Evolutionary conservation across 2,888 invertebrate species (phyloP).

Genomic region (Orgyia antiqua): DNA sequence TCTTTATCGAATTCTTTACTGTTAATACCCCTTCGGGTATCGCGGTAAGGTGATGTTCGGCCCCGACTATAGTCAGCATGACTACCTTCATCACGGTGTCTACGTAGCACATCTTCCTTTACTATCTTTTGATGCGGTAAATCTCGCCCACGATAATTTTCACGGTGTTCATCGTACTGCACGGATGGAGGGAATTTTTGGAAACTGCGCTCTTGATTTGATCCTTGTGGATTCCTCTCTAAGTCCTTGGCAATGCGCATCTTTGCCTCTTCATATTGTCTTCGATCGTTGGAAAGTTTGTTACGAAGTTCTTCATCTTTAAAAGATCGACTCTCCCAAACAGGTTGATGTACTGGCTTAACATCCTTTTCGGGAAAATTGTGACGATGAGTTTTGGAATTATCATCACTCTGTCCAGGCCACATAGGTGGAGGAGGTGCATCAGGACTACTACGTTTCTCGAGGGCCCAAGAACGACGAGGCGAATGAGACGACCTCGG

Average conservation of each 20-base stretch:
- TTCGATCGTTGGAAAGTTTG: slow-evolving; percentile 26
- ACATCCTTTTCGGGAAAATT: slow-evolving; percentile 21
- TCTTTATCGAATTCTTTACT: slow-evolving; percentile 43
- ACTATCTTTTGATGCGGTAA: slow-evolving; percentile 15
- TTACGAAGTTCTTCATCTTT: slow-evolving; percentile 17
- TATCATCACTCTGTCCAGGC: slow-evolving; percentile 40
- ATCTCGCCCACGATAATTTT: slow-evolving; percentile 14
- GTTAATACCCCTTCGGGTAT: slow-evolving; percentile 13
- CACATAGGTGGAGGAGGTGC: slow-evolving; percentile 60
- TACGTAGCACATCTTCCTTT: slow-evolving; percentile 13
- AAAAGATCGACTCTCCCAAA: slow-evolving; percentile 23
- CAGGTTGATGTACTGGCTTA: slow-evolving; percentile 17
- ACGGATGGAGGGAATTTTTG: slow-evolving; percentile 18
- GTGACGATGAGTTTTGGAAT: slow-evolving; percentile 10
- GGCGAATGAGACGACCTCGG: slow-evolving; percentile 48
- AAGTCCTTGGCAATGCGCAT: slow-evolving; percentile 20
- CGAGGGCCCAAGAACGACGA: slow-evolving; percentile 63
- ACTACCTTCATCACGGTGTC: slow-evolving; percentile 24
- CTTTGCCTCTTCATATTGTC: slow-evolving; percentile 29
- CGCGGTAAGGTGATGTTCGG: slow-evolving; percentile 24
- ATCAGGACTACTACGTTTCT: slow-evolving; percentile 56
- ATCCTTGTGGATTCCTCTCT: neutral
- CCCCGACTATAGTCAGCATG: slow-evolving; percentile 19
- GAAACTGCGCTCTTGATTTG: slow-evolving; percentile 3
- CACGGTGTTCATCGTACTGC: slow-evolving; percentile 18